These are phyloP conservation scores for Ephestia elutella DNA, from an alignment of 1,140 invertebrate species.

Conservation along the genomic window DNA sequence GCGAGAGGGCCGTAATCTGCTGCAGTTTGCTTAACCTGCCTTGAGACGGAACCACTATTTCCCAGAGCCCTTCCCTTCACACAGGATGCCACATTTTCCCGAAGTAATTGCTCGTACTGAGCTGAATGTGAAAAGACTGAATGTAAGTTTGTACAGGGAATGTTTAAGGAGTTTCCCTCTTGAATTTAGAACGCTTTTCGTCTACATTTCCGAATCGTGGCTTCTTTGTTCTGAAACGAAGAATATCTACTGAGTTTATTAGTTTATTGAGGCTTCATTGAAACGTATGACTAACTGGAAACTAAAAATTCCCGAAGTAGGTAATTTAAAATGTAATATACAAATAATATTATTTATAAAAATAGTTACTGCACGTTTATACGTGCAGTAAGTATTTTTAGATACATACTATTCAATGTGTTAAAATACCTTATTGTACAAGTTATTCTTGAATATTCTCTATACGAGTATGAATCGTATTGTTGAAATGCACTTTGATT, in stretches of 20 bases:
- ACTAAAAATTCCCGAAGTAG: too few relatives aligned
- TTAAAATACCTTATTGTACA: too few relatives aligned
- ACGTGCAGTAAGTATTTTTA: too few relatives aligned
- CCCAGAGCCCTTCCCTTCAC: conserved; percentile 23
- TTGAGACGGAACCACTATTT: conserved; percentile 23
- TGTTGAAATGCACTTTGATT: neutral
- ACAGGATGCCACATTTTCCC: neutral
- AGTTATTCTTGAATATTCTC: too few relatives aligned
- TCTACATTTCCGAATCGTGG: neutral
- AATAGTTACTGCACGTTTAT: too few relatives aligned
- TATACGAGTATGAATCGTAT: neutral
- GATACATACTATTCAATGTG: too few relatives aligned
- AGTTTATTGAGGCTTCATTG: too few relatives aligned
- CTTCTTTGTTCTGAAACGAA: neutral
- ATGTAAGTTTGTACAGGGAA: neutral
- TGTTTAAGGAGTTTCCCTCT: neutral
- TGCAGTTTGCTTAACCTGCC: conserved; percentile 42
- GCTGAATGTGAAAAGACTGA: neutral
- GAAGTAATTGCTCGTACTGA: neutral
- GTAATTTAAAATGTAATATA: too few relatives aligned
- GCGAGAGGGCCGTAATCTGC: conserved; percentile 30
- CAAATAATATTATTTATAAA: too few relatives aligned
- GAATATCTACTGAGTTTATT: too few relatives aligned
- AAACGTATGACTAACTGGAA: too few relatives aligned
- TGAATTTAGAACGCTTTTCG: neutral